phyloP scores from a whole-genome alignment of 2,888 invertebrate species.

The Phaedon cochleariae region DNA sequence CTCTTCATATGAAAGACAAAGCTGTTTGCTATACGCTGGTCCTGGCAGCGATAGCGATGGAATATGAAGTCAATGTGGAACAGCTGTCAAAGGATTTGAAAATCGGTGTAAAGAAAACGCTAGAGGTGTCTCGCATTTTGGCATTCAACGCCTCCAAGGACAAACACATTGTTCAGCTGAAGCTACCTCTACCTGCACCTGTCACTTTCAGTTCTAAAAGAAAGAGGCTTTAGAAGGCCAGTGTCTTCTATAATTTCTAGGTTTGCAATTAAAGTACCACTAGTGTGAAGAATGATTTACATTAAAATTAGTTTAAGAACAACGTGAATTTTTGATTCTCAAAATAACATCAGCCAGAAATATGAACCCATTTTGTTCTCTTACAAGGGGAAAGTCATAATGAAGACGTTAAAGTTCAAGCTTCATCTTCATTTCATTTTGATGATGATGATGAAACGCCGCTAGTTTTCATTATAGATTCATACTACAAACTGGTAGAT shows the following conservation, averaged over 20 bases:
- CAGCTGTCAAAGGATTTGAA: constrained; percentile 52
- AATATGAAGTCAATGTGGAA: constrained; percentile 54
- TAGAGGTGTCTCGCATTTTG: constrained; percentile 54
- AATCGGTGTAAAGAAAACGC: constrained; percentile 53
- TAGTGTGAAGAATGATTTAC: too few relatives aligned
- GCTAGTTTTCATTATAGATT: too few relatives aligned
- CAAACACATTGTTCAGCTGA: constrained; percentile 51
- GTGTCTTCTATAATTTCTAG: not conserved
- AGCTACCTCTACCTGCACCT: constrained; percentile 52
- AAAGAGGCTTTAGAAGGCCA: constrained; percentile 29
- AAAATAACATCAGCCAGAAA: too few relatives aligned
- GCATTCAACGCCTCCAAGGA: constrained; percentile 50
- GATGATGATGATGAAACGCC: too few relatives aligned
- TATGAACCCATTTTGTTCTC: too few relatives aligned
- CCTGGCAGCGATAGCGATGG: constrained; percentile 51
- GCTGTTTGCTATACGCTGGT: constrained; percentile 56
- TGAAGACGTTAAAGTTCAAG: too few relatives aligned
- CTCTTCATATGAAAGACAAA: constrained; percentile 57
- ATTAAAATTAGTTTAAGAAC: too few relatives aligned
- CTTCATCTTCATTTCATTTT: too few relatives aligned
- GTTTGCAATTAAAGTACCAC: not conserved
- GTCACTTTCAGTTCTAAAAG: constrained; percentile 42
- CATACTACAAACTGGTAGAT: too few relatives aligned
- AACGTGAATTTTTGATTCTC: too few relatives aligned
- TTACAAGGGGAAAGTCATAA: too few relatives aligned